phyloP scores from a whole-genome alignment of 2,888 invertebrate genomes.

The Protonemura montana region DNA sequence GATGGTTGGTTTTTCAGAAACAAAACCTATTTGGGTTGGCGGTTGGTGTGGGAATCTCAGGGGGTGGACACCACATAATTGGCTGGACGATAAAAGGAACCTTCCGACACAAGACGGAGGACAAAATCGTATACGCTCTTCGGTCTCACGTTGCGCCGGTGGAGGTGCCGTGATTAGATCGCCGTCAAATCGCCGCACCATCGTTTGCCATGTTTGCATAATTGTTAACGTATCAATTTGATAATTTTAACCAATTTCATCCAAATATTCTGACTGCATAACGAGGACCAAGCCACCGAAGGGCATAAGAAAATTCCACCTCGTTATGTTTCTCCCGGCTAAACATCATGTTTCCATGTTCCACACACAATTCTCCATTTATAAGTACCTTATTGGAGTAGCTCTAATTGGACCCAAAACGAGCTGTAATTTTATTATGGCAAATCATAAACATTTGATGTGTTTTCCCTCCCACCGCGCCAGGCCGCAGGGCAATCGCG shows the following conservation, averaged over 20 bases:
- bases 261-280: neutral
- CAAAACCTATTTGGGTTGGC: neutral
- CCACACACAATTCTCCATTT: neutral
- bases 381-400: conserved; percentile 24
- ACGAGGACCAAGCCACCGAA: neutral
- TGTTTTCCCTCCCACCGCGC: conserved; percentile 32
- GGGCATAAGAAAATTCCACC: neutral
- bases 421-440: conserved; percentile 33
- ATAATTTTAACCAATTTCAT: neutral
- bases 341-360: neutral
- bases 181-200: neutral
- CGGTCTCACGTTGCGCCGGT: neutral
- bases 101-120: neutral
- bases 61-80: neutral
- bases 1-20: neutral
- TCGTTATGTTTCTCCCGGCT: neutral
- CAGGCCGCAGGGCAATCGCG: conserved; percentile 23
- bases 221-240: neutral
- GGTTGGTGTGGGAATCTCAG: neutral
- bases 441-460: conserved; percentile 39
- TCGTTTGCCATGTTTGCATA: neutral
- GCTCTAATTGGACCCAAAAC: conserved; percentile 37
- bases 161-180: neutral
- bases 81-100: neutral
- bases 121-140: neutral